Evolutionary conservation across 1,140 invertebrate species (phyloP).

Genomic region (Drosophila murphyi): DNA sequence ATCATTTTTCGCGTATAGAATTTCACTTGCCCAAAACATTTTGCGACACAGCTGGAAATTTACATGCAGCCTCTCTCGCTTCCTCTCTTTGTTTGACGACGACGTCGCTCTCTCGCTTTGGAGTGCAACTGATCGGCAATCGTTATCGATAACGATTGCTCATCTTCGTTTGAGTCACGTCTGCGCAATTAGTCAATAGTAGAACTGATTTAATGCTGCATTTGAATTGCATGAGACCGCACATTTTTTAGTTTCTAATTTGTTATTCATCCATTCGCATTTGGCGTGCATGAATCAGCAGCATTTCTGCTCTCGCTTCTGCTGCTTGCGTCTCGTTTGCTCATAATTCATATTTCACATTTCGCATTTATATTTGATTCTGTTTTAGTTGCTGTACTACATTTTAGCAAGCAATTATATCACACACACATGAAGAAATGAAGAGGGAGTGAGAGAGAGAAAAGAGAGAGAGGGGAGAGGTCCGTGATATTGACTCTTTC

Average conservation of each 20-base stretch:
- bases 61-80: conserved; percentile 5
- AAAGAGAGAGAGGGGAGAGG: not conserved
- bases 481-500: conserved; percentile 1
- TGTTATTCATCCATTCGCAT: conserved; percentile 25
- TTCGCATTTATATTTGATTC: conserved; percentile 24
- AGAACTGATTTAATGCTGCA: conserved; percentile 18
- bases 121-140: conserved; percentile 10
- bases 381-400: conserved; percentile 24
- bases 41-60: conserved; percentile 7
- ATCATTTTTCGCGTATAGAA: conserved; percentile 7
- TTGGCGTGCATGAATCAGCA: conserved; percentile 66
- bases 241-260: conserved; percentile 13
- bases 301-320: conserved; percentile 22
- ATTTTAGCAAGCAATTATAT: conserved; percentile 60
- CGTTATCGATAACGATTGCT: conserved; percentile 2
- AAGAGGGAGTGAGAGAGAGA: not conserved
- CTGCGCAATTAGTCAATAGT: conserved; percentile 23
- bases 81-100: not conserved
- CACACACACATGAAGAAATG: conserved; percentile 9
- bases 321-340: conserved; percentile 23
- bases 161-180: conserved; percentile 42
- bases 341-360: conserved; percentile 66
- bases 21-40: conserved; percentile 16
- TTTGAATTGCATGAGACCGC: conserved; percentile 13
- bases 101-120: not conserved